phyloP scores from a whole-genome alignment of 2,888 invertebrate species.

The Flexamia atlantica region DNA sequence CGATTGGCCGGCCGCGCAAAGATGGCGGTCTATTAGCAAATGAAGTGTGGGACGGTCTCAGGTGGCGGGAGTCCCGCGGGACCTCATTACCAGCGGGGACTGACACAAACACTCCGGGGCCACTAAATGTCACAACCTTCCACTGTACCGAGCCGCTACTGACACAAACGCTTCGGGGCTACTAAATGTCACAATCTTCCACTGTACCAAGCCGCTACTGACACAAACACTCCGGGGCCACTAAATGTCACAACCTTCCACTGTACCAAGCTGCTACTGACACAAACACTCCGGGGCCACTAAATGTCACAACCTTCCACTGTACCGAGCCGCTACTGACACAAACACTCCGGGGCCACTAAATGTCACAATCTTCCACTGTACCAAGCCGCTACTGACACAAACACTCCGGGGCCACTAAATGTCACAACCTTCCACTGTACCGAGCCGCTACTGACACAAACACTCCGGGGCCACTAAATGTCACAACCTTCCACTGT shows the following conservation, averaged over 20 bases:
- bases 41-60: conserved; percentile 52
- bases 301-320: background rate
- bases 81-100: conserved; percentile 50
- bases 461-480: conserved; percentile 4
- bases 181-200: background rate
- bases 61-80: conserved; percentile 46
- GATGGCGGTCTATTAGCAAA: conserved; percentile 52
- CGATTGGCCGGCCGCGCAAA: conserved; percentile 35
- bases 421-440: background rate
- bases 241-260: background rate
- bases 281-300: background rate
- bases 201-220: background rate
- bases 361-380: background rate
- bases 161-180: conserved; percentile 10
- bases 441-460: background rate
- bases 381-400: background rate
- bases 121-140: conserved; percentile 46
- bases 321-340: background rate
- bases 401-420: background rate
- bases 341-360: conserved; percentile 2
- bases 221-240: background rate
- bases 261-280: background rate
- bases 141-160: background rate
- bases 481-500: background rate
- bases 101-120: conserved; percentile 33